phyloP scores from a whole-genome alignment of 1,140 invertebrate genomes.

The Caenorhabditis remanei region DNA sequence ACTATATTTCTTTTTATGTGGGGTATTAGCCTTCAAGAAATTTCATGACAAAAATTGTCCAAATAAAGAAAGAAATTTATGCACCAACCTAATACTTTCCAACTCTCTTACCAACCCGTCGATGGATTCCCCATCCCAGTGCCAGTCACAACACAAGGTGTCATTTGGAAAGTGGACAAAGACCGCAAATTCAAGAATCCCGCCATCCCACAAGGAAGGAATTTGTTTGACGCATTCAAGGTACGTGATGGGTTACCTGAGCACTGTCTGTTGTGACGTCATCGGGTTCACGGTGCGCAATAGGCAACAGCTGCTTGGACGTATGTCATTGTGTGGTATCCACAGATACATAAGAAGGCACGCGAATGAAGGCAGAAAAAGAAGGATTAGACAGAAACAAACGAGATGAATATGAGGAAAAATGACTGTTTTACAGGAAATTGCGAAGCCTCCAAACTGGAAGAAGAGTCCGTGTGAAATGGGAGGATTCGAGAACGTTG shows the following conservation, averaged over 20 bases:
- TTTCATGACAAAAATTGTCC: too few relatives aligned
- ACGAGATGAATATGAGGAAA: neutral
- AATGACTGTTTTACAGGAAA: conserved; percentile 68
- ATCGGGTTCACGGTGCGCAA: conserved; percentile 30
- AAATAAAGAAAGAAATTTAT: too few relatives aligned
- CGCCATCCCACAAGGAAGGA: conserved; percentile 64
- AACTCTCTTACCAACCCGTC: conserved; percentile 71
- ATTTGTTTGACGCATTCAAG: conserved; percentile 60
- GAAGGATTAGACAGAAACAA: neutral
- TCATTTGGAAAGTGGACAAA: conserved; percentile 96
- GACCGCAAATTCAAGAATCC: conserved; percentile 94
- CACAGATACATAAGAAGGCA: neutral
- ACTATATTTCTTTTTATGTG: too few relatives aligned
- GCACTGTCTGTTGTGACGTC: conserved; percentile 7
- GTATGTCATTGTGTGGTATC: neutral
- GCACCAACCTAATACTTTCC: too few relatives aligned
- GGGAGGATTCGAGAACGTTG: conserved; percentile 95
- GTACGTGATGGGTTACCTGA: neutral
- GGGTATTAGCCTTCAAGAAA: too few relatives aligned
- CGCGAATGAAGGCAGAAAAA: neutral
- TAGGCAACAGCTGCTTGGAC: conserved; percentile 6
- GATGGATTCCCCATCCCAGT: neutral
- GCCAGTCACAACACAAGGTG: conserved; percentile 83
- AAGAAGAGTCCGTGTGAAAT: conserved; percentile 85
- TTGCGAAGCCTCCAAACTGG: conserved; percentile 84